A percentile compares a stretch with the other conserved stretches of the same genome.
Conservation (phyloP, 1,140 invertebrate genomes). For the Tetramorium alpestre region DNA sequence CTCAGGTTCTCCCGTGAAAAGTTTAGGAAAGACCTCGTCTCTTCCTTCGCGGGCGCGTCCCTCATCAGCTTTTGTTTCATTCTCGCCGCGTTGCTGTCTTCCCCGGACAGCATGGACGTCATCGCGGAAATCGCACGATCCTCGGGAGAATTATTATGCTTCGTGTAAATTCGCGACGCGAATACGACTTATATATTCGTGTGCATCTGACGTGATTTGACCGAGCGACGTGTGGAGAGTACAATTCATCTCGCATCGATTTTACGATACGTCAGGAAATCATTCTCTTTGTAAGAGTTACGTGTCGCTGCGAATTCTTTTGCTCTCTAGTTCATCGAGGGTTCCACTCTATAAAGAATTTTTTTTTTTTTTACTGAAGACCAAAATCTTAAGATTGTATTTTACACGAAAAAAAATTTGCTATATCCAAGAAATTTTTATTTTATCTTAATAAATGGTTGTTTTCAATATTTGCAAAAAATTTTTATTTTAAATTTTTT, state of each 20-base stretch:
- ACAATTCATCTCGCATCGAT: neutral
- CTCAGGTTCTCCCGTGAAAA: slow-evolving; percentile 82
- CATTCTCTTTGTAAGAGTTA: neutral
- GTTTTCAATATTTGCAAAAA: no score
- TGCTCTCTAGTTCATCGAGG: neutral
- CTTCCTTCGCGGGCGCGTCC: slow-evolving; percentile 66
- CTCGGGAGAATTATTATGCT: neutral
- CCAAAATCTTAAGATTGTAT: neutral
- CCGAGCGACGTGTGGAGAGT: neutral
- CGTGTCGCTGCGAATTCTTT: neutral
- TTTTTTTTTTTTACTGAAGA: neutral
- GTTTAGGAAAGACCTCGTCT: slow-evolving; percentile 79
- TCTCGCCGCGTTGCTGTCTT: slow-evolving; percentile 66
- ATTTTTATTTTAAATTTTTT: neutral
- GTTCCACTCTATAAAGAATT: neutral
- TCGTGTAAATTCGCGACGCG: neutral
- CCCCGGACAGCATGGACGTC: slow-evolving; percentile 76
- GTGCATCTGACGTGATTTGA: neutral
- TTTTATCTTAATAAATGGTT: no score
- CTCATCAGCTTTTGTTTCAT: slow-evolving; percentile 72
- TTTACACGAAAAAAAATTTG: neutral
- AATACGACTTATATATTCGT: neutral
- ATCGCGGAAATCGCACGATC: slow-evolving; percentile 60
- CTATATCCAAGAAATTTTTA: no score
- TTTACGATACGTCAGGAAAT: neutral